Base-by-base conservation (phyloP, 2,113 vertebrate species). In the Megaptera novaeangliae region DNA sequence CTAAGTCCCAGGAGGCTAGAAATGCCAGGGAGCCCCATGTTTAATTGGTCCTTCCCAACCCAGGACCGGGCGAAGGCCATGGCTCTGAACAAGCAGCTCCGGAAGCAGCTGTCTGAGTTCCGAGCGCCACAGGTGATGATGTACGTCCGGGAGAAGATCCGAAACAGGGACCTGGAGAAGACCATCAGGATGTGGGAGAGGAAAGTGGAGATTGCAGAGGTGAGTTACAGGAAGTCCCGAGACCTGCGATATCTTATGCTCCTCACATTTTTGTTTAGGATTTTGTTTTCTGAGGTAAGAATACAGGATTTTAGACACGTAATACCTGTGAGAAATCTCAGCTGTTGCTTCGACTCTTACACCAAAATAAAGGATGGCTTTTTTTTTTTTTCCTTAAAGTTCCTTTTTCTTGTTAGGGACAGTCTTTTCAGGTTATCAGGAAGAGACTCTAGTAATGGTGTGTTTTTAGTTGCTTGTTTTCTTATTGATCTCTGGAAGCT, bases 181-280 rank as follows among this genome's bases (percentile, higher is more conserved):
- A 98, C n/a, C 34, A 95, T 99, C 78, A 98, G 90, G 89, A 78
- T 94, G 75, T 99, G 99, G 99, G 98, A 99, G 92, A 98, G 99
- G 93, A 99, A 99, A 94, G 98, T 99, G 52, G 98, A 98, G 36
- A 98, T 99, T 1, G 98, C 98, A 1, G 95, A 99, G 98, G 99
- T 99, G 68, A 80, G 96, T 15, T 57, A 5, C 23, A 0, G 63
- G 23, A 25, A 46, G 8, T 15, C 63, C 55, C 55, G 1, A 3
- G 88, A 1, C 0, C 0, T 11, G n/a, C 10, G 13, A 12, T n/a
- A 49, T 75, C 85, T 23, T 14, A 13, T 3, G 12, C 34, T 71
- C 20, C 20, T 57, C 21, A 8, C 10, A 2, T 49, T 78, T 78
- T 55, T 55, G 36, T 57, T 55, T 21, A 86, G 41, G 55, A 5